Evolutionary conservation across 1,140 invertebrate species (phyloP), one percentile per base, ranked within the genome.

Genomic region (Camponotus pennsylvanicus): DNA sequence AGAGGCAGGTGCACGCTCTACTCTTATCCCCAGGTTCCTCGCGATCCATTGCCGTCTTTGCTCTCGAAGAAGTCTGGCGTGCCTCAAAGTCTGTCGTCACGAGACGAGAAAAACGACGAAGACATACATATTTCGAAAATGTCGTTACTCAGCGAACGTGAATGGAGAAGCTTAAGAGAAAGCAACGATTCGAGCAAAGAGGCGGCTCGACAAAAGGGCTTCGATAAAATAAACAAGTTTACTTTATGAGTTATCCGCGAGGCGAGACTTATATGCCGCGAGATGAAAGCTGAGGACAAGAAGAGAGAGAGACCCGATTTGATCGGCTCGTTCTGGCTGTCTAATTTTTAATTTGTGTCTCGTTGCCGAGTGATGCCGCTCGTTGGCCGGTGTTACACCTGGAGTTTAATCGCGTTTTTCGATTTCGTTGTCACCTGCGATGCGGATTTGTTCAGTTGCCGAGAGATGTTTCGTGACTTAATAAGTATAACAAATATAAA

Each of bases 181-280:
- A 34, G 49, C 32, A 37, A 8, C 55, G 52, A 63, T 7, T 42
- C 59, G 11, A 18, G 32, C 42, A 37, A 55, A n/a, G 9, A 76
- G 86, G 49, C 88, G 90, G 87, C 89, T 76, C 18, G 61, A 15
- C 59, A 75, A 86, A 90, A 86, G 77, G 57, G n/a, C 21, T 63
- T 70, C 78, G 73, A 88, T 88, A 88, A 92, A 90, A 91, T 90
- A 90, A 91, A 92, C 89, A 86, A 91, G 88, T 84, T 40, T 70
- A 73, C 66, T 91, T 90, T 91, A 89, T 87, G 86, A 92, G 88
- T 92, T 91, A 88, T 91, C 78, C 88, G 70, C 42, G 67, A 42
- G 55, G 59, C 57, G 27, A 64, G 67, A 37, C 77, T 80, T 86
- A 57, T 87, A 79, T 61, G 55, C 63, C 63, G 70, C 85, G 83